phyloP scores from a whole-genome alignment of 1,140 invertebrate species.

The Drosophila lacertosa region DNA sequence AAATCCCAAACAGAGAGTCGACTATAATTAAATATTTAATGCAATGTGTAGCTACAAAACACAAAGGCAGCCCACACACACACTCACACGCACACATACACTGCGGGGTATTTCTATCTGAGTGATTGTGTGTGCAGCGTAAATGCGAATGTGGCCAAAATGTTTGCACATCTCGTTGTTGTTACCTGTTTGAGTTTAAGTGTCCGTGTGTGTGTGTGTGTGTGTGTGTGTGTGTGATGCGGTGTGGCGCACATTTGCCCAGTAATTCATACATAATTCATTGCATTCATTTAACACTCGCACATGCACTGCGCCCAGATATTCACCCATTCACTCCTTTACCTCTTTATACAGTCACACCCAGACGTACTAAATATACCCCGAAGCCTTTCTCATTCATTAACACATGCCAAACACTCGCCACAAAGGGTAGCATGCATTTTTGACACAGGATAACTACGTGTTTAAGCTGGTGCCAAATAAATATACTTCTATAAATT shows the following conservation, averaged over 20 bases:
- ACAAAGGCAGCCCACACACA: slow-evolving; percentile 36
- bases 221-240: slow-evolving; percentile 28
- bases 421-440: slow-evolving; percentile 7
- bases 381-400: slow-evolving; percentile 59
- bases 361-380: slow-evolving; percentile 11
- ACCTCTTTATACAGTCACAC: slow-evolving; percentile 53
- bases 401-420: slow-evolving; percentile 54
- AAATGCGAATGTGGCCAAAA: slow-evolving; percentile 41
- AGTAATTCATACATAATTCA: slow-evolving; percentile 81
- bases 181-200: slow-evolving; percentile 42
- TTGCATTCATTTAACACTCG: slow-evolving; percentile 78
- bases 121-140: slow-evolving; percentile 27
- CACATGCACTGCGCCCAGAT: slow-evolving; percentile 28
- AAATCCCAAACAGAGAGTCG: slow-evolving; percentile 22
- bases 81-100: not conserved
- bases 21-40: slow-evolving; percentile 68
- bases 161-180: slow-evolving; percentile 52
- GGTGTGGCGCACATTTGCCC: slow-evolving; percentile 57
- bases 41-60: slow-evolving; percentile 22
- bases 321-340: slow-evolving; percentile 27
- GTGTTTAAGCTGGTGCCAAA: not conserved
- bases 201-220: not conserved
- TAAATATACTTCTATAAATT: too few relatives aligned
- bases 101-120: not conserved
- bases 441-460: not conserved